Evolutionary conservation across 1,140 invertebrate genomes (phyloP).

Genomic region (Hylaeus volcanicus): DNA sequence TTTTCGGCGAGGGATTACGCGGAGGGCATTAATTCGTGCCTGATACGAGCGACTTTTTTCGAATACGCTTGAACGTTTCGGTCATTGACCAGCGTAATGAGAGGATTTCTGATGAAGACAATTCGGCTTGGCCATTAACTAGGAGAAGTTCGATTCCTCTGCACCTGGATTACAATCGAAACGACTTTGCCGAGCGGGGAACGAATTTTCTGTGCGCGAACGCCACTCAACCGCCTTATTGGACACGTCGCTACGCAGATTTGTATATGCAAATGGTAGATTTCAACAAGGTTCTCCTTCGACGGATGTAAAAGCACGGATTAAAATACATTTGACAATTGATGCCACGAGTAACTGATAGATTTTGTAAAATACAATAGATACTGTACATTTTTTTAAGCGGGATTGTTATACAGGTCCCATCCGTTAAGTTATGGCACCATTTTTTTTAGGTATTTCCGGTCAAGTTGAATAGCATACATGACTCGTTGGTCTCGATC

Average conservation of each 20-base stretch:
- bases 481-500: too few relatives aligned
- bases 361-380: too few relatives aligned
- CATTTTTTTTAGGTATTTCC: too few relatives aligned
- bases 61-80: not conserved
- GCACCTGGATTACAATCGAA: constrained; percentile 3
- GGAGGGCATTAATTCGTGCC: constrained; percentile 15
- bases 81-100: not conserved
- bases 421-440: too few relatives aligned
- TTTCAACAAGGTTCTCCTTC: not conserved
- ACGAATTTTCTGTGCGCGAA: not conserved
- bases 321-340: too few relatives aligned
- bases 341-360: too few relatives aligned
- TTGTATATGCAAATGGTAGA: not conserved
- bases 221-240: constrained; percentile 3
- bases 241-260: not conserved
- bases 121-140: not conserved
- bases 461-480: too few relatives aligned
- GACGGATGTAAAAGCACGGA: too few relatives aligned
- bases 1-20: constrained; percentile 11
- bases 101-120: constrained; percentile 15
- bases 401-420: too few relatives aligned
- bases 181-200: not conserved
- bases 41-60: constrained; percentile 10
- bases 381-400: too few relatives aligned
- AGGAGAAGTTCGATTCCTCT: not conserved